These are phyloP conservation scores for Acanthosepion pharaonis DNA, from an alignment of 2,888 invertebrate species.

Conservation along the genomic window DNA sequence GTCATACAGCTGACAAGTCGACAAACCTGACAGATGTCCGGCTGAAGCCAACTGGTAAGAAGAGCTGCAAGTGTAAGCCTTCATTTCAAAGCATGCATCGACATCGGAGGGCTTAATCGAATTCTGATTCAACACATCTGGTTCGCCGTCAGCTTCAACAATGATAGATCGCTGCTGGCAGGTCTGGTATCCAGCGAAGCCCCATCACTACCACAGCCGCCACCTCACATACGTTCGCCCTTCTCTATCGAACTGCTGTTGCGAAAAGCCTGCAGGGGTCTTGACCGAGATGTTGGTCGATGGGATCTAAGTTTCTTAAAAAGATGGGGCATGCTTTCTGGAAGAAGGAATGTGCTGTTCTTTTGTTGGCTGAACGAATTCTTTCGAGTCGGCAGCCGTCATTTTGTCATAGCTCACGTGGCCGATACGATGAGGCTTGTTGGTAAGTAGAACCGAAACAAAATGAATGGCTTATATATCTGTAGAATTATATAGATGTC, in stretches of 20 bases:
- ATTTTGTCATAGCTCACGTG: neutral
- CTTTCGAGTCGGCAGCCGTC: neutral
- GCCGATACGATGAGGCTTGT: neutral
- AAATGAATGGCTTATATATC: neutral
- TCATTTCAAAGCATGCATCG: neutral
- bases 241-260: neutral
- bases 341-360: neutral
- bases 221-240: neutral
- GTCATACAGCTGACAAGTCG: too few species aligned
- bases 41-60: neutral
- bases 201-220: neutral
- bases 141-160: neutral
- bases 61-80: neutral
- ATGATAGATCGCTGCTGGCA: neutral
- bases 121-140: constrained; percentile 33
- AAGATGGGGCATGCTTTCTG: neutral
- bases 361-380: neutral
- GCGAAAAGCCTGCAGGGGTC: neutral
- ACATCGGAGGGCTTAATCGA: neutral
- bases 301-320: neutral
- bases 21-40: too few species aligned
- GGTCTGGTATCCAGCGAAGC: constrained; percentile 4
- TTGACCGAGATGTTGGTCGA: constrained; percentile 7
- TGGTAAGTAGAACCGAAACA: neutral
- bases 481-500: neutral